Base-by-base conservation (phyloP, 2,888 invertebrate genomes). In the Apantesis nais region DNA sequence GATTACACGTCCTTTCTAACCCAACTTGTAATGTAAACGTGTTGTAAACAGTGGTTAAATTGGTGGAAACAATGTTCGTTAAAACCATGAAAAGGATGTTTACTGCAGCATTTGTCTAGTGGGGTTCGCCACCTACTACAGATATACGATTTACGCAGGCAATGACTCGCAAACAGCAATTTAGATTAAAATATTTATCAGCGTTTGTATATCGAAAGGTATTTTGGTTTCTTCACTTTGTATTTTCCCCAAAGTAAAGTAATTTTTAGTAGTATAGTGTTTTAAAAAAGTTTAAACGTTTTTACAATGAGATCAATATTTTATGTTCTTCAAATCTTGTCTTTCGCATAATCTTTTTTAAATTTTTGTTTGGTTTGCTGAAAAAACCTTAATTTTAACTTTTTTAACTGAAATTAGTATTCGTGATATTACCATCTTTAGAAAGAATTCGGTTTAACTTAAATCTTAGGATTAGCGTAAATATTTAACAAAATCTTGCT, bases 41-140 rank as follows among this genome's bases (percentile, higher is more conserved):
- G 76, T 75, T 76, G 62, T 67, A 71, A 82, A 78, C 76, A 78
- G 72, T 76, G 69, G 72, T 72, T 74, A 85, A 81, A 86, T 78
- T 80, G 74, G 81, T 73, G 76, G 77, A 82, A 84, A 84, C 86
- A 86, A 85, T 72, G 83, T 80, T 82, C 77, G 82, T 81, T 85
- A 73, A 83, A 85, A 80, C 80, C 79, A 83, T 80, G 80, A 83
- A 84, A 85, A 80, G 83, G 79, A 83, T 83, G 86, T 88, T 87
- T 86, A 87, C 81, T 83, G 84, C 79, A 78, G 74, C 85, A 86
- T 88, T 86, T 88, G 85, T 86, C 84, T 86, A 81, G 74, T 73
- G 72, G 78, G 77, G 79, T 78, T 78, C 80, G 80, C 80, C 81
- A 83, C 82, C 85, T 86, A 75, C 80, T 74, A 77, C 75, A 83